Evolutionary conservation across 2,888 invertebrate species (phyloP).

Genomic region (Pyrrhia umbra): DNA sequence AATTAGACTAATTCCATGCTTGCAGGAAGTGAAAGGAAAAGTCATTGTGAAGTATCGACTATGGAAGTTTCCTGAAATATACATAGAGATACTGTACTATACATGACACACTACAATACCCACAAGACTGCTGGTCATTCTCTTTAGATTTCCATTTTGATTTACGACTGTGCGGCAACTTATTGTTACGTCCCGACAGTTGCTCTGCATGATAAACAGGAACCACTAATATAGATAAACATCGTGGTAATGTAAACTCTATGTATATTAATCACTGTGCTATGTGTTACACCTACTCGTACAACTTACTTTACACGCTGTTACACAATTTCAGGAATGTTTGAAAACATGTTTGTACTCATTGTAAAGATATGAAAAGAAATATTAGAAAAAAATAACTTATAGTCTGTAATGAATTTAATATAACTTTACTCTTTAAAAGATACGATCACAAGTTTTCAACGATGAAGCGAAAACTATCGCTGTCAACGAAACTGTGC

Average conservation of each 20-base stretch:
- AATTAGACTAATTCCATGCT: constrained; percentile 18
- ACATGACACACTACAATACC: not conserved
- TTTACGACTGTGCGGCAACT: not conserved
- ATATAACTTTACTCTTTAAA: no score
- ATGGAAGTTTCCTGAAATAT: constrained; percentile 11
- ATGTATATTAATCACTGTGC: no score
- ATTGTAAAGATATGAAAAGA: no score
- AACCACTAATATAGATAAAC: not conserved
- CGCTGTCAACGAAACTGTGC: not conserved
- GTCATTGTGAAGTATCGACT: constrained; percentile 15
- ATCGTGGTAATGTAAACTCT: no score
- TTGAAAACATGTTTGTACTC: no score
- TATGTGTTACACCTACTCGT: no score
- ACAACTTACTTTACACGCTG: no score
- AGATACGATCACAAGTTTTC: no score
- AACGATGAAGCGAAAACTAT: not conserved
- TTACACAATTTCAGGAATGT: not conserved
- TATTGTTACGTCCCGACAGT: not conserved
- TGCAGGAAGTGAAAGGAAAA: constrained; percentile 24
- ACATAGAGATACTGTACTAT: not conserved
- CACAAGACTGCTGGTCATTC: not conserved
- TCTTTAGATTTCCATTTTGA: not conserved
- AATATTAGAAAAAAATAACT: no score
- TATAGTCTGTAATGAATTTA: no score
- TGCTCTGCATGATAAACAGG: not conserved